These are phyloP conservation scores for Ceratotherium simum DNA, from an alignment of 2,113 vertebrate genomes.

Conservation along the genomic window DNA sequence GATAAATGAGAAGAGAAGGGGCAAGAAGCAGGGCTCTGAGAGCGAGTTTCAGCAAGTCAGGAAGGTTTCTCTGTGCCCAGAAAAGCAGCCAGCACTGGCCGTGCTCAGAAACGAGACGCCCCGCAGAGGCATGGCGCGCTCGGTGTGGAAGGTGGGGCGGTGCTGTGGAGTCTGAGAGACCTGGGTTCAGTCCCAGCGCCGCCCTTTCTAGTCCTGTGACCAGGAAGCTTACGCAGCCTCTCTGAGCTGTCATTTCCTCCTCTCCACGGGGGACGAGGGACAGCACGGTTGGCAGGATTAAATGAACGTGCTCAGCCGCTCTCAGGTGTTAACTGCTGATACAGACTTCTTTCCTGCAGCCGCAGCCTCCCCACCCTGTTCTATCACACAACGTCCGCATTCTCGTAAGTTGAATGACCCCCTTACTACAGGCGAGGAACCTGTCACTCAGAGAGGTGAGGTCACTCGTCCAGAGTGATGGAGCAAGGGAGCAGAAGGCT, in stretches of 20 bases:
- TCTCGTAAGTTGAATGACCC: neutral
- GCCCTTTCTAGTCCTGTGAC: neutral
- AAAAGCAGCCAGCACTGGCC: neutral
- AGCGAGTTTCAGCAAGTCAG: neutral
- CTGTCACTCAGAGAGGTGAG: neutral
- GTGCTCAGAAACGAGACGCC: slow-evolving; percentile 36
- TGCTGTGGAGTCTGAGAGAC: neutral
- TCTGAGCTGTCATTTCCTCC: neutral
- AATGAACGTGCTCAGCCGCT: neutral
- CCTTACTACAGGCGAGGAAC: neutral
- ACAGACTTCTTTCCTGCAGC: neutral
- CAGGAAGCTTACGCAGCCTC: neutral
- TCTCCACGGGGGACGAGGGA: neutral
- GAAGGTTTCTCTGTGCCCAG: neutral
- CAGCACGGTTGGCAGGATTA: neutral
- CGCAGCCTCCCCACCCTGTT: neutral
- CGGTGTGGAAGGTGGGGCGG: neutral
- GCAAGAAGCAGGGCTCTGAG: neutral
- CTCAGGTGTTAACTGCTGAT: neutral
- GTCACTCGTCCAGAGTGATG: neutral
- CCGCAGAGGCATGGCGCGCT: fast-evolving
- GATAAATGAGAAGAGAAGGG: slow-evolving; percentile 68
- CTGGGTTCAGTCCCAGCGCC: neutral
- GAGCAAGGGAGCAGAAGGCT: neutral
- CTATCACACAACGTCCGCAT: neutral